A percentile compares a stretch with the other conserved stretches of the same genome.
phyloP scores from a whole-genome alignment of 2,888 invertebrate genomes.

The Balanococcus diminutus region DNA sequence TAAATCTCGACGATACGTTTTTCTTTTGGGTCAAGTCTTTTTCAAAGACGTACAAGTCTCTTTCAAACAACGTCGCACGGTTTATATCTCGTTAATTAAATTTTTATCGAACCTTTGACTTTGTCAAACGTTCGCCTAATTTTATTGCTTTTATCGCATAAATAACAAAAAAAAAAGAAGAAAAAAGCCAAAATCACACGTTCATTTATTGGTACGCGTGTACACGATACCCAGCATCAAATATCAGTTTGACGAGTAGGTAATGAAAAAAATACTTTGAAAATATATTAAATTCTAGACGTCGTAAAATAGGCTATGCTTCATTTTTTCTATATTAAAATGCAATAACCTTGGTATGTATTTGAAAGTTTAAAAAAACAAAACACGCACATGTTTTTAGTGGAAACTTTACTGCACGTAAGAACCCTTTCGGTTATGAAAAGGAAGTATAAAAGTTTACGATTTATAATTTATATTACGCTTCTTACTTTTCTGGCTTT shows the following conservation, averaged over 20 bases:
- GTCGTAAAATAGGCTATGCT: neutral
- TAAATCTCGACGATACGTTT: neutral
- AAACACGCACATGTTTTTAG: constrained; percentile 13
- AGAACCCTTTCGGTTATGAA: constrained; percentile 4
- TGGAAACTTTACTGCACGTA: neutral
- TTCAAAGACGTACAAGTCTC: neutral
- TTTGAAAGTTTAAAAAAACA: constrained; percentile 18
- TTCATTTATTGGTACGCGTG: neutral
- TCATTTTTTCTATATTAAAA: constrained; percentile 8
- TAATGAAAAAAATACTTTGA: neutral
- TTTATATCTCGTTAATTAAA: neutral
- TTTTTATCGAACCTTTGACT: constrained; percentile 5
- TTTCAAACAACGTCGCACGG: neutral
- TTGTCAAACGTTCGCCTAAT: neutral
- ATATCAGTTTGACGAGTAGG: neutral
- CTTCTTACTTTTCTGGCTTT: constrained; percentile 8
- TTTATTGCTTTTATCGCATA: neutral
- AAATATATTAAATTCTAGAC: constrained; percentile 14
- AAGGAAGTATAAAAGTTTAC: constrained; percentile 19
- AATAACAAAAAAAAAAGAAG: neutral
- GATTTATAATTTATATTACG: constrained; percentile 20
- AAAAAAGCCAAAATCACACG: neutral
- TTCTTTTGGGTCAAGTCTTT: neutral
- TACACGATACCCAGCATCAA: neutral
- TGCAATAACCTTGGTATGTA: constrained; percentile 3